Conservation (phyloP, 2,888 invertebrate species). For the Meiosimyza decipiens region DNA sequence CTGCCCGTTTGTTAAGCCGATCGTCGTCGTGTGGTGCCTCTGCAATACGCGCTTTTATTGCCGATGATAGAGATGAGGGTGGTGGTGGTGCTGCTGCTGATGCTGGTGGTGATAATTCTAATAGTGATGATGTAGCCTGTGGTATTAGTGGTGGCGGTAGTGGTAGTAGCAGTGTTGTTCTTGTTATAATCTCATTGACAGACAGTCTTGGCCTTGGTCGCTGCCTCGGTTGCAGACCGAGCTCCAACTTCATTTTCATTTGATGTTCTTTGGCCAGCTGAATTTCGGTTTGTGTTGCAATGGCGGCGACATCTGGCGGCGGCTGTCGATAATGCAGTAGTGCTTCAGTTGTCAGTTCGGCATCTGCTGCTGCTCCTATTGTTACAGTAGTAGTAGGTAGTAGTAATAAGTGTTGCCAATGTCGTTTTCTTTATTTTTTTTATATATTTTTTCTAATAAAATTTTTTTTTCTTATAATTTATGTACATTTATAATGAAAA, state of each 20-base stretch:
- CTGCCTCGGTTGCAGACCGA: background rate
- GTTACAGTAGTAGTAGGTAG: conserved; percentile 15
- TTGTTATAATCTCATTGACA: background rate
- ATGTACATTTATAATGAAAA: conserved; percentile 24
- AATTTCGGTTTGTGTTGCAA: conserved; percentile 1
- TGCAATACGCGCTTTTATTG: conserved; percentile 21
- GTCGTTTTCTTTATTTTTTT: background rate
- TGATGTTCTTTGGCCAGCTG: background rate
- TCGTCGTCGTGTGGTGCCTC: conserved; percentile 38
- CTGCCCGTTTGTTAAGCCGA: conserved; percentile 48
- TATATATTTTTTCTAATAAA: background rate
- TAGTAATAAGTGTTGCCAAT: conserved; percentile 31
- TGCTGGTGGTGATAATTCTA: conserved; percentile 21
- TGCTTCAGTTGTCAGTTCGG: conserved; percentile 20
- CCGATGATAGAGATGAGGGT: conserved; percentile 25
- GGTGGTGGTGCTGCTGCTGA: conserved; percentile 36
- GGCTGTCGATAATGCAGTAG: conserved; percentile 26
- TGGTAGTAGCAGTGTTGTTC: background rate
- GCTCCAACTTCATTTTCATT: conserved; percentile 1
- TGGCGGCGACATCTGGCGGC: conserved; percentile 15
- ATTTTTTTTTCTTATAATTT: conserved; percentile 9
- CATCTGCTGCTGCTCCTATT: conserved; percentile 29
- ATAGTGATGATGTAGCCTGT: background rate
- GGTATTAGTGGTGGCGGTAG: background rate
- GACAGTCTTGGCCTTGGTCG: conserved; percentile 8